Evolutionary conservation across 2,113 vertebrate genomes (phyloP), one percentile per base, ranked within the genome.

Genomic region (Tringa solitaria): DNA sequence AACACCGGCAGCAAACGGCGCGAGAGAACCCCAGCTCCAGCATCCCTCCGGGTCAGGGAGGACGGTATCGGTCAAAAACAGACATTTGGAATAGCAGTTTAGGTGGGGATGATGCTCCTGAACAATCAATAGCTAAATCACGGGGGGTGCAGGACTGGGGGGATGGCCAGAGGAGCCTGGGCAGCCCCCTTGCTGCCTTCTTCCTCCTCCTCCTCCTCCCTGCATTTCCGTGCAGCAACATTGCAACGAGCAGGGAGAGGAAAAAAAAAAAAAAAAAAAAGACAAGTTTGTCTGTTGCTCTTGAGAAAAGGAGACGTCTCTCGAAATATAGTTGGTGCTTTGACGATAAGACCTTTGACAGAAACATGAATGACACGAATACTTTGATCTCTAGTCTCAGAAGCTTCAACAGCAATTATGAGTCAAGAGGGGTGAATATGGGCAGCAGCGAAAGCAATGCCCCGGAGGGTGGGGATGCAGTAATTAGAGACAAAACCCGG

Each of bases 341-440:
- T 96, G 95, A 76, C 57, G 76, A 90, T 92, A 87, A 95, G 93
- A 94, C 95, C 95, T 96, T 91, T 88, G 93, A 93, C 94, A 96
- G 96, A 57, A 94, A 94, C 90, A 93, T 87, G 90, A 94, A 87
- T 84, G 95, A 93, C 94, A 82, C 4, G 92, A 89, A 89, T 78
- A 85, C 96, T 95, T 96, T 94, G 94, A 97, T 97, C 96, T 95
- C 87, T 7, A 76, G 72, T 93, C 96, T 97, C 93, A 96, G 93
- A 96, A 93, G 96, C 95, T 90, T 92, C 91, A 87, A 35, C 93
- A 90, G 95, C 95, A 96, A 94, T 95, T 94, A 91, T 69, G 87
- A 97, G 95, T 96, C 95, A 91, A 95, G 95, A 97, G 95, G 96
- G 90, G 95, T 90, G 96, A 94, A 88, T 30, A 28, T 39, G 94